phyloP scores from a whole-genome alignment of 2,113 vertebrate genomes.

The Malurus melanocephalus region DNA sequence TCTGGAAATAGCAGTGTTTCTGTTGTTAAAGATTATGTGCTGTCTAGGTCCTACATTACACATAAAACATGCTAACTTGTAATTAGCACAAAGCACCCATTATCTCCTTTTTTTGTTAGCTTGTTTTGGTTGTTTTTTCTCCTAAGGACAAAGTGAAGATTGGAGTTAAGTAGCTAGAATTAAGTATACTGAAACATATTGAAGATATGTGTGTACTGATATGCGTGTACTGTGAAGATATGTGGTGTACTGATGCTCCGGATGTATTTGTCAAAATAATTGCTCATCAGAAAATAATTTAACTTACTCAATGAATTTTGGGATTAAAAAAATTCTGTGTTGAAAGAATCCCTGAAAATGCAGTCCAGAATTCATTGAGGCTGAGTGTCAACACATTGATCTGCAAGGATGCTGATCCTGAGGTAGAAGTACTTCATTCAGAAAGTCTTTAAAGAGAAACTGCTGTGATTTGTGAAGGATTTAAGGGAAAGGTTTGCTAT shows the following conservation, averaged over 20 bases:
- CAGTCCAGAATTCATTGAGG: accelerated
- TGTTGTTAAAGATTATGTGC: not conserved
- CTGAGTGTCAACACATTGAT: not conserved
- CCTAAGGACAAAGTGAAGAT: not conserved
- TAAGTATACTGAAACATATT: not conserved
- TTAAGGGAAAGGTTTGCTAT: not conserved
- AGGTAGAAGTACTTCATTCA: not conserved
- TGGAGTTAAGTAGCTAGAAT: not conserved
- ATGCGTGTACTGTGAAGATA: not conserved
- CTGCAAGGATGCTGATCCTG: not conserved
- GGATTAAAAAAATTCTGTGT: not conserved
- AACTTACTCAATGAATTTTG: not conserved
- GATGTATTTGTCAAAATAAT: not conserved
- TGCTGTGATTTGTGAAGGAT: not conserved
- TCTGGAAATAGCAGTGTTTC: not conserved
- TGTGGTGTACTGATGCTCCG: not conserved
- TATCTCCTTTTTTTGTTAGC: not conserved
- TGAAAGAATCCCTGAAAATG: not conserved
- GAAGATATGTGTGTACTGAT: not conserved
- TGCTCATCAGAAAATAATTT: not conserved
- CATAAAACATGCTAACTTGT: not conserved
- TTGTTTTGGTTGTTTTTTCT: not conserved
- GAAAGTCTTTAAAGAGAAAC: not conserved
- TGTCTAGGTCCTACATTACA: not conserved
- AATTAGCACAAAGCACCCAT: not conserved